Evolutionary conservation across 2,888 invertebrate genomes (phyloP).

Genomic region (Pharmacophagus antenor): DNA sequence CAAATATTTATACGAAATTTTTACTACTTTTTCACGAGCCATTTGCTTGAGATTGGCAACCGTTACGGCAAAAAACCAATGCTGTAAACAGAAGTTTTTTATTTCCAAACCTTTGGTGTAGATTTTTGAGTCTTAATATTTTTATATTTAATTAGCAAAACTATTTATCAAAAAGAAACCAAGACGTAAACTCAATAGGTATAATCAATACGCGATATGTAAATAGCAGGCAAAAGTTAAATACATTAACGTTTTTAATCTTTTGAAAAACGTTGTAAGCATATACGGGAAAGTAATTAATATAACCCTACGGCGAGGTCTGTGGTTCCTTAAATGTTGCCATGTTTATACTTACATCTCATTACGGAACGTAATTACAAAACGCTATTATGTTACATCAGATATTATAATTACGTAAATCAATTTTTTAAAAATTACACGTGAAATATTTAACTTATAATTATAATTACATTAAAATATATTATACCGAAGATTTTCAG

Average conservation of each 20-base stretch:
- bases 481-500: too few relatives aligned
- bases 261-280: conserved; percentile 1
- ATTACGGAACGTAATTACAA: conserved; percentile 15
- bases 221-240: neutral
- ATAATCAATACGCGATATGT: neutral
- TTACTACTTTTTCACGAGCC: too few relatives aligned
- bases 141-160: neutral
- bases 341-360: neutral
- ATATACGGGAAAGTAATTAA: conserved; percentile 18
- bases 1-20: too few relatives aligned
- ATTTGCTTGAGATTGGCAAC: too few relatives aligned
- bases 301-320: conserved; percentile 15
- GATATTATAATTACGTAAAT: neutral
- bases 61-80: too few relatives aligned
- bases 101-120: too few relatives aligned
- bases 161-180: neutral
- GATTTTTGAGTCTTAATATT: too few relatives aligned
- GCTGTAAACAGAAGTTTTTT: too few relatives aligned
- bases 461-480: neutral
- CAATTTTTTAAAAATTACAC: neutral
- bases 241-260: neutral
- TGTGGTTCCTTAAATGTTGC: conserved; percentile 15
- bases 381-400: neutral
- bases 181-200: neutral
- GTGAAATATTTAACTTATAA: neutral